A percentile compares a stretch with the other conserved stretches of the same genome.
These are phyloP conservation scores for Smutsia gigantea DNA, from an alignment of 2,797 vertebrate genomes.

Conservation along the genomic window DNA sequence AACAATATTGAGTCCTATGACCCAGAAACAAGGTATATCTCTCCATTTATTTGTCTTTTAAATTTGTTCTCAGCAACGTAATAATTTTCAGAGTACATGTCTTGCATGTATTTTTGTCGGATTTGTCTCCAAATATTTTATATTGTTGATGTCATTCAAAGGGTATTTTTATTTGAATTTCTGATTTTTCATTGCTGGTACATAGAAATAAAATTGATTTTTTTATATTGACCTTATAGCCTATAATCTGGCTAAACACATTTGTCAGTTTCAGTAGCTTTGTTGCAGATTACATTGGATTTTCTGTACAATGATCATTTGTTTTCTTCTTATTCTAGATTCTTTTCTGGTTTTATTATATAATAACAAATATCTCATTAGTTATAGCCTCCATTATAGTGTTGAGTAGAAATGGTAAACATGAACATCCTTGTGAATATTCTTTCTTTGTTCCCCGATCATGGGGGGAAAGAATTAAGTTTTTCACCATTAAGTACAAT, in stretches of 20 bases:
- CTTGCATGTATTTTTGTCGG: background rate
- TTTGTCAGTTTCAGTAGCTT: background rate
- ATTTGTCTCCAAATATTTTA: background rate
- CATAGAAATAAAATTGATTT: background rate
- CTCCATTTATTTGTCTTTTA: background rate
- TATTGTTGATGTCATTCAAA: background rate
- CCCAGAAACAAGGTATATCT: background rate
- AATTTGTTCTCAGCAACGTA: background rate
- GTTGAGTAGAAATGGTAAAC: background rate
- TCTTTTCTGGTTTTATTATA: background rate
- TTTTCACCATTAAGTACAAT: background rate
- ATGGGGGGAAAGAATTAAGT: background rate
- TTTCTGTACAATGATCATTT: background rate
- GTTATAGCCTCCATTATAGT: background rate
- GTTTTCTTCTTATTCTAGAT: background rate
- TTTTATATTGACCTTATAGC: background rate
- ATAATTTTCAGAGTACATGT: background rate
- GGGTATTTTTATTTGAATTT: background rate
- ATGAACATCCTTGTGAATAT: background rate
- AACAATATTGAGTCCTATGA: background rate
- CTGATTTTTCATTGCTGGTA: background rate
- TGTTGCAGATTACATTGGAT: background rate
- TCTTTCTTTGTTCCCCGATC: background rate
- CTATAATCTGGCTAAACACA: background rate
- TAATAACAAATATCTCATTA: background rate